Evolutionary conservation across 2,797 vertebrate species (phyloP).

Genomic region (Gymnopithys bicolor): DNA sequence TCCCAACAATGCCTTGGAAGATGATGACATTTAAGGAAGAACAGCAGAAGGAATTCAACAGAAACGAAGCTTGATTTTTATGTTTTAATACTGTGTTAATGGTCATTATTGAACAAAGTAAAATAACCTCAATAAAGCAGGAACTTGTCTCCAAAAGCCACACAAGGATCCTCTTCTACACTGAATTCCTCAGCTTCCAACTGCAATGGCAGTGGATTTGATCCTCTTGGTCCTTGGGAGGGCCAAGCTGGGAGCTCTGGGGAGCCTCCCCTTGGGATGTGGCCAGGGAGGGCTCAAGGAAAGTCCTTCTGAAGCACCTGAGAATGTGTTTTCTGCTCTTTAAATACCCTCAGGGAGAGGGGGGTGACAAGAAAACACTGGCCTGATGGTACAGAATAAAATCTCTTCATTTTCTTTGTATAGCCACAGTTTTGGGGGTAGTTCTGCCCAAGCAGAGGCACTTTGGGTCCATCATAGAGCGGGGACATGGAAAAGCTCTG

Average conservation of each 20-base stretch:
- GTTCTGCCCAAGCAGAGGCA: not conserved
- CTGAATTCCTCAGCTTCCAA: not conserved
- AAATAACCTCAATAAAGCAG: not conserved
- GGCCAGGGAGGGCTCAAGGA: not conserved
- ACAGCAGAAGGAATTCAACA: not conserved
- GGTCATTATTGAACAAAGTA: not conserved
- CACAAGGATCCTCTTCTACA: not conserved
- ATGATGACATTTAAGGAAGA: not conserved
- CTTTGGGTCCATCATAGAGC: rapidly evolving
- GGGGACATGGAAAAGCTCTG: not conserved
- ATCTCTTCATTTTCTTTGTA: not conserved
- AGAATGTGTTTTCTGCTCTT: not conserved
- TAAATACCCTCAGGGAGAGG: not conserved
- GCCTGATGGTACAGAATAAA: not conserved
- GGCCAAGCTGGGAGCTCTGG: not conserved
- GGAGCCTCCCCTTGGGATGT: not conserved
- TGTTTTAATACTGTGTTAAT: not conserved
- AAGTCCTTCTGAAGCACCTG: not conserved
- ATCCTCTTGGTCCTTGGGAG: not conserved
- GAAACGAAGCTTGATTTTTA: not conserved
- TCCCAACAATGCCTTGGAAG: not conserved
- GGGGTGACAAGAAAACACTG: not conserved
- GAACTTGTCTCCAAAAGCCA: not conserved
- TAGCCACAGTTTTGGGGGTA: not conserved
- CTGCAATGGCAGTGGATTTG: not conserved